Base-by-base conservation (phyloP, 2,888 invertebrate species). In the Sthenelais limicola region DNA sequence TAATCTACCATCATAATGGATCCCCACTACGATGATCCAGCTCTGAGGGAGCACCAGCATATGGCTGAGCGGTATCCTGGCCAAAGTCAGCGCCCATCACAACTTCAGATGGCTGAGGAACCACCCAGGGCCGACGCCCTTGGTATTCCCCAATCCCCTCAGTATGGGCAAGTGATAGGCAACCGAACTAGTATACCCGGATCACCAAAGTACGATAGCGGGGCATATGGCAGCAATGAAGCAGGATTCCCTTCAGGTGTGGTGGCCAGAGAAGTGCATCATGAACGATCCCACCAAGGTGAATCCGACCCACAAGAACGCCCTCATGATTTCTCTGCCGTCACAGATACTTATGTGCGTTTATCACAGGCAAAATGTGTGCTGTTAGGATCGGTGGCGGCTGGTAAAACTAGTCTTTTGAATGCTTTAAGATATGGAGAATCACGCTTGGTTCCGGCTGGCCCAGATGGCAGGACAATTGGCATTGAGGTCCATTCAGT, bases 401-500 rank as follows among this genome's bases (percentile, higher is more conserved):
- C 56, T n/a, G 56, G 56, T 5, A 56, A 56, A 21, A 56, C 56
- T 5, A 56, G 56, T 32, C 56, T 56, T 1, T 21, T 56, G 56
- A 56, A 56, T 32, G 24, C 56, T 15, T 33, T 56, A 7, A 12
- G 56, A 3, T 32, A 56, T 32, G 56, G 56, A 28, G 56, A 56
- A 33, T 56, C 56, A 21, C 30, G 56, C 2, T 21, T 56, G 15
- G 56, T 33, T 12, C 18, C 15, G 12, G 56, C 12, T 7, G 56
- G 56, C 5, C 56, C 56, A 15, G 56, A 56, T 4, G 56, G 56
- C 5, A 32, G 56, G 7, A 56, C 56, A 1, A 56, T 56, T 28
- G 56, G 56, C 32, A 56, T 56, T 3, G 56, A 56, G 32, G 56
- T 56, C 18, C 56, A 56, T 21, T 56, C 56, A 1, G 56, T 56